Base-by-base conservation (phyloP, 2,113 vertebrate species). In the Daubentonia madagascariensis region DNA sequence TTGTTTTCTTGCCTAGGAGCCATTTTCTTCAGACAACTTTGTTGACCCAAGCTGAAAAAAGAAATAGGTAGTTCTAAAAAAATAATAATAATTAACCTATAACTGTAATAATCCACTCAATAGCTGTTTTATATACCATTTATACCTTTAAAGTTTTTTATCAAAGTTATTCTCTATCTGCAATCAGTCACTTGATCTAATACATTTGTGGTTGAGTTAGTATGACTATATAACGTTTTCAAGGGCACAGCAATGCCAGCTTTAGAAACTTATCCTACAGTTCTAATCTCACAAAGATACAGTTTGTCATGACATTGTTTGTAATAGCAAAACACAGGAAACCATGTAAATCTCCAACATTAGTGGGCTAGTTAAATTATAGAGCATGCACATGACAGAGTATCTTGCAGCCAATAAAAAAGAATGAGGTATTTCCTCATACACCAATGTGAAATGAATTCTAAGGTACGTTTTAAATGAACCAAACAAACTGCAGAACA, bases 131-230 rank as follows among this genome's bases (percentile, higher is more conserved):
- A 32, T 35, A 7, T n/a, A 59, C 45, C 65, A 57, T 57, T 70
- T 91, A 67, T 59, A 65, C 54, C 23, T n/a, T 48, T 25, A 70
- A 75, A 75, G 17, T n/a, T 52, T 91, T 93, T 48, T 93, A 61
- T 93, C 35, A 87, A 92, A 59, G 43, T 54, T 94, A 37, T 70
- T 94, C 11, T 94, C n/a, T 65, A 87, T 70, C 48, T 90, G 40
- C 18, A 78, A 16, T 17, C 78, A 32, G 89, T 84, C 50, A 70
- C 45, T 76, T 96, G 72, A 6, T 50, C 76, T 61, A 67, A 80
- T 30, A 68, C 6, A 68, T 48, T 23, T 83, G 32, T 83, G 61
- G 22, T 68, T 40, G 40, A 43, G 13, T 79, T 80, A 76, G 2
- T 85, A 32, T 89, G 43, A 63, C 35, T 16, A 63, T n/a, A 68